Base-by-base conservation (phyloP, 2,888 invertebrate species). In the Mesorhabditis sp. region DNA sequence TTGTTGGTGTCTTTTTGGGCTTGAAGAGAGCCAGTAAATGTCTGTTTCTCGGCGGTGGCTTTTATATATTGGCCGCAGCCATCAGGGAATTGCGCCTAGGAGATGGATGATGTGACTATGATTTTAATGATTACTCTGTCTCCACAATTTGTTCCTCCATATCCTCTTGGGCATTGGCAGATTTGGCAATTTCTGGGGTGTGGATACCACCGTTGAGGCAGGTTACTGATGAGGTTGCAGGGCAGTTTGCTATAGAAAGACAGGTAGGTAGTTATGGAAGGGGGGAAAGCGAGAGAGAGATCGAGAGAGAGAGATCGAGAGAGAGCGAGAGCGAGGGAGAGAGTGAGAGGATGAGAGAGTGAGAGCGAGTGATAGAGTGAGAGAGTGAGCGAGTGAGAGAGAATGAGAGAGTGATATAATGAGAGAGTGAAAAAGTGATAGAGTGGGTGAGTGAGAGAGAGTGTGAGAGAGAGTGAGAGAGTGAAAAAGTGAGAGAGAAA, bases 91-190 rank as follows among this genome's bases (percentile, higher is more conserved):
- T 50, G 58, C 1, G 58, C 58, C 58, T 50, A 50, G n/a, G 28
- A 50, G 58, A 13, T 50, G 50, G 58, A 1, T 28, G 2, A 1
- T 28, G 28, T 28, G 1, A 28, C 28, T 28, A 28, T 28, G 2
- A 1, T 2, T 28, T 28, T 28, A 28, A 28, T 28, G 2, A 1
- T 65, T 28, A 78, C 79, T 58, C 76, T 66, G 44, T 74, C 71
- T 58, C 75, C 69, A 69, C 80, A 80, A 10, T 71, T 45, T 28
- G 28, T 62, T 50, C 81, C 80, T 10, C 81, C 82, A 67, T 80
- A 83, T 15, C 82, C 82, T 10, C 76, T 73, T 4, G 83, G 83
- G 67, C 83, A 83, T 45, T 81, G 75, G 65, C 83, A 83, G 10
- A 62, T 63, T 5, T 61, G 42, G 66, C 82, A 83, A 67, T 79